Conservation (phyloP, 2,888 invertebrate genomes). For the Synergus gifuensis region DNA sequence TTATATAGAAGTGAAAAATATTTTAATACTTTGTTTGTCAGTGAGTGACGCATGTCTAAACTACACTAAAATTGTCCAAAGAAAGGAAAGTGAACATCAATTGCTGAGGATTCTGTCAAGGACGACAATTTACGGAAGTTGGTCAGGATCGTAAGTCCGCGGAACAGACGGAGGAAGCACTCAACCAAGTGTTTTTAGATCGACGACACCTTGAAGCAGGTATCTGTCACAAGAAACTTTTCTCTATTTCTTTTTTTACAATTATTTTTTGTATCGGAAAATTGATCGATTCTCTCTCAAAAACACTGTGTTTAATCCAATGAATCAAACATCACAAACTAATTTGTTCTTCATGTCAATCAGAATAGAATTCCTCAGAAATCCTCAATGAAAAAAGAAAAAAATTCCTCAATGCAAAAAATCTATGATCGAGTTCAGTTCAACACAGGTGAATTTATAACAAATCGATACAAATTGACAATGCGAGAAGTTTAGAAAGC, state of each 20-base stretch:
- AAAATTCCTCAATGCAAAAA: neutral
- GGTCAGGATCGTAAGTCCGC: slow-evolving; percentile 30
- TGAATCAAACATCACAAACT: neutral
- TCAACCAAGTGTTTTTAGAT: slow-evolving; percentile 22
- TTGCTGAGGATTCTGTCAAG: slow-evolving; percentile 22
- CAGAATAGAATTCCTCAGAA: neutral
- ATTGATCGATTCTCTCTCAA: neutral
- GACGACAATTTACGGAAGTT: slow-evolving; percentile 34
- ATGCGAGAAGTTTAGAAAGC: slow-evolving; percentile 19
- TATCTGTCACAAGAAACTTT: slow-evolving; percentile 5
- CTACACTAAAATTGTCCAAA: slow-evolving; percentile 4
- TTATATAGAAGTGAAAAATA: slow-evolving; percentile 5
- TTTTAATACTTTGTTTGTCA: neutral
- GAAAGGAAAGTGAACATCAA: slow-evolving; percentile 34
- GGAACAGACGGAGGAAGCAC: slow-evolving; percentile 18
- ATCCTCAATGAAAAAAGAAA: too few species aligned
- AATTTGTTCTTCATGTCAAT: neutral
- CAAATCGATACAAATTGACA: slow-evolving; percentile 12
- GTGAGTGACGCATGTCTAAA: slow-evolving; percentile 7
- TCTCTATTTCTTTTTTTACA: neutral
- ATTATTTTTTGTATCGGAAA: neutral
- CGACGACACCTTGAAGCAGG: slow-evolving; percentile 1
- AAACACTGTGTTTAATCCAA: neutral
- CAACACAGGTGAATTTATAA: neutral
- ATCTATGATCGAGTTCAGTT: neutral